Percentiles rank a stretch among this genome's conserved stretches.
phyloP scores from a whole-genome alignment of 1,140 invertebrate species.

The Mercenaria mercenaria region DNA sequence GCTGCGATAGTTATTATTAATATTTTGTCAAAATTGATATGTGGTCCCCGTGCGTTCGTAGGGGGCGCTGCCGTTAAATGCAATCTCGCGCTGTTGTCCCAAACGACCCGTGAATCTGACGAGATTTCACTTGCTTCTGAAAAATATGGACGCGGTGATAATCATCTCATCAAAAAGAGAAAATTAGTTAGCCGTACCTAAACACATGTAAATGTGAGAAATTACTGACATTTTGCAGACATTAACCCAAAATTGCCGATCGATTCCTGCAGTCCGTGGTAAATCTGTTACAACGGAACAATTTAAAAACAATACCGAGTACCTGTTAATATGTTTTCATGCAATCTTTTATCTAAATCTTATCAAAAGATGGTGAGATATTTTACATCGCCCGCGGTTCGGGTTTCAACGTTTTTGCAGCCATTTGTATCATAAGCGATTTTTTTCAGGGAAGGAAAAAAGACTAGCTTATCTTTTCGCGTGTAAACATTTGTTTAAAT shows the following conservation, averaged over 20 bases:
- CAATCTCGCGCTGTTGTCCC: constrained; percentile 50
- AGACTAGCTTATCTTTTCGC: constrained; percentile 44
- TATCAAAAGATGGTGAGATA: constrained; percentile 48
- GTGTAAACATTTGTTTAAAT: constrained; percentile 64
- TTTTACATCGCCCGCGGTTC: background rate
- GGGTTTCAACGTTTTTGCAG: background rate
- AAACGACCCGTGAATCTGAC: constrained; percentile 61
- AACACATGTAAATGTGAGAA: constrained; percentile 41
- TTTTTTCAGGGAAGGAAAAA: constrained; percentile 16
- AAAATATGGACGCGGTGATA: constrained; percentile 31
- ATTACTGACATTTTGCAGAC: background rate
- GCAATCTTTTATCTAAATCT: constrained; percentile 33
- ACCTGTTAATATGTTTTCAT: constrained; percentile 39
- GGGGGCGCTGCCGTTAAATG: constrained; percentile 41
- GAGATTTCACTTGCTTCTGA: constrained; percentile 52
- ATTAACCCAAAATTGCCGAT: constrained; percentile 3
- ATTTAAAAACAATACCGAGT: constrained; percentile 62
- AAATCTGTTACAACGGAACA: constrained; percentile 10
- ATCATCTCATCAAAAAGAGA: constrained; percentile 31
- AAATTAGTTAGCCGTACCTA: constrained; percentile 47
- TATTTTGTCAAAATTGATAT: constrained; percentile 53
- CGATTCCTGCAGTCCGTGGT: background rate
- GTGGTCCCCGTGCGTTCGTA: constrained; percentile 22
- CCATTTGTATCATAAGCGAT: constrained; percentile 37
- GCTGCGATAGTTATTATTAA: constrained; percentile 29